Base-by-base conservation (phyloP, 2,113 vertebrate species). In the Gulo gulo region DNA sequence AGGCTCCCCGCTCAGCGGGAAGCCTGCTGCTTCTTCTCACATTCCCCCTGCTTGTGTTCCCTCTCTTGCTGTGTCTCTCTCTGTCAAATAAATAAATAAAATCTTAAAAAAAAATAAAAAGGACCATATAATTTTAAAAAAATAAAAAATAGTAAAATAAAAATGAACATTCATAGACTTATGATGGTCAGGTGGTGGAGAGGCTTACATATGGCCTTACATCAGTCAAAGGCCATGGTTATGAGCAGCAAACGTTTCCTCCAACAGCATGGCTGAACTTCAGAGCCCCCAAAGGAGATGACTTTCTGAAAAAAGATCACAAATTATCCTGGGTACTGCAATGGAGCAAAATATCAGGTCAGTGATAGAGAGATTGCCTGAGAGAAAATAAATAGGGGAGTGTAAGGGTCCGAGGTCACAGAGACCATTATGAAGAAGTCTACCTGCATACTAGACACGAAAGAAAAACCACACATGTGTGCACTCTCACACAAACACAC, bases 291-390 rank as follows among this genome's bases (percentile, higher is more conserved):
- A 87, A 95, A 92, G 20, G 89, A 95, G 55, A 92, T 92, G 82
- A 71, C 81, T 82, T 88, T 36, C 52, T 83, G 69, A 83, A 76
- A 45, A 93, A 39, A 65, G 61, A 88, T 88, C 78, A 88, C 24
- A 88, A 24, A 88, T 83, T 80, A 96, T 97, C 90, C 92, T 96
- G 21, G 84, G 92, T 26, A 65, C 88, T 12, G 79, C 89, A 81
- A 59, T 85, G 26, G 95, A 93, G 23, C 84, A 96, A 93, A 96
- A 81, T 74, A 81, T 45, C n/a, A 95, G 73, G 42, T 97, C 97
- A 59, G 81, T 76, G 73, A 95, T 31, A 24, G 85, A 95, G 74
- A 97, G 80, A 21, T 86, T 95, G n/a, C 89, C 89, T 52, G 95
- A 61, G 21, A 20, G 42, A 47, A 78, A 78, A 47, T 45, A 31